phyloP scores from a whole-genome alignment of 2,888 invertebrate species.

The Ichneumon xanthorius region DNA sequence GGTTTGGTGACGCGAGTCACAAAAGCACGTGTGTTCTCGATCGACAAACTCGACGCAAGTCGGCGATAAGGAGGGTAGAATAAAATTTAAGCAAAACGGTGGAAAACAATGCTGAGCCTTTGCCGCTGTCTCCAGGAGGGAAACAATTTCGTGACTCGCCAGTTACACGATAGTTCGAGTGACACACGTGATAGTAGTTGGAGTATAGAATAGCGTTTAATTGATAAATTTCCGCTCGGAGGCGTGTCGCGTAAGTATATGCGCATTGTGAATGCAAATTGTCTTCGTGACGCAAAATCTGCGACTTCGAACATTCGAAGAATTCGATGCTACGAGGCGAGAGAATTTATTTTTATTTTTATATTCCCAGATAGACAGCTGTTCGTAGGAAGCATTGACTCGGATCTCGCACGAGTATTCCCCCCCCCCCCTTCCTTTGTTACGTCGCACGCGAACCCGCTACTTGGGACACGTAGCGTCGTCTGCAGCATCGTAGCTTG shows the following conservation, averaged over 20 bases:
- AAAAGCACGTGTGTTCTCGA: constrained; percentile 34
- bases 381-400: constrained; percentile 18
- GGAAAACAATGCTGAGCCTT: neutral
- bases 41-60: constrained; percentile 34
- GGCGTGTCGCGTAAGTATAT: neutral
- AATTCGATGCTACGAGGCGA: constrained; percentile 16
- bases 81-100: constrained; percentile 9
- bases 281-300: constrained; percentile 20
- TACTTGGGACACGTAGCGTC: constrained; percentile 3
- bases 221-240: neutral
- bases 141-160: neutral
- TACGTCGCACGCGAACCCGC: neutral
- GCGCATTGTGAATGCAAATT: constrained; percentile 10
- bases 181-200: neutral
- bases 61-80: constrained; percentile 39
- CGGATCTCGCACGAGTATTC: neutral
- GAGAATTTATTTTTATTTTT: neutral
- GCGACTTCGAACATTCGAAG: constrained; percentile 4
- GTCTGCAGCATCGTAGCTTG: neutral
- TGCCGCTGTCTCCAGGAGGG: neutral
- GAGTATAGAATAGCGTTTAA: neutral
- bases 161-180: neutral
- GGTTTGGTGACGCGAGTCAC: constrained; percentile 2
- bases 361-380: constrained; percentile 10
- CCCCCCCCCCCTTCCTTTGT: constrained; percentile 12